Base-by-base conservation (phyloP, 30 jellyfish, hydroid and myxozoan genomes). In the Aurelia coerulea region DNA sequence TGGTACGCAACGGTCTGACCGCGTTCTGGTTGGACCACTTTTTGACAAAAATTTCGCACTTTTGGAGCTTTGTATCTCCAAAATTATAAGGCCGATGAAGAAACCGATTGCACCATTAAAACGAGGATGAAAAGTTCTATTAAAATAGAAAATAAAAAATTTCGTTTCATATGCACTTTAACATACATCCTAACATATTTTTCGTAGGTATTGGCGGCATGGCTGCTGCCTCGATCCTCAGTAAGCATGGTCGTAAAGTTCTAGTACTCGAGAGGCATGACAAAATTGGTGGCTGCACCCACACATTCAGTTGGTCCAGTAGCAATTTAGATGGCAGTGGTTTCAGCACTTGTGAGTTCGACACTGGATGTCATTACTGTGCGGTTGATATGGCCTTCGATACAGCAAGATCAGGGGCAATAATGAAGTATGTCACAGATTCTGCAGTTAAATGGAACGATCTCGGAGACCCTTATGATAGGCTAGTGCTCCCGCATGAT, bases 211-310 rank as follows among this genome's bases (percentile, higher is more conserved):
- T 91, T 87, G 97, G 97, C 64, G 97, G 97, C 5, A 86, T 76
- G 89, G 60, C 93, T 51, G 92, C 87, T 37, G 97, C 96, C 32
- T 91, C 97, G 16, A 74, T 91, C 7, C 83, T 91, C 52, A 84
- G 96, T 65, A 78, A 91, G 53, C 83, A 91, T 58, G 95, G 95
- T 2, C 77, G 78, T 42, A 86, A 76, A 37, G 95, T 87, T 14
- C 82, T 91, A 29, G 97, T 91, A n/a, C 81, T 91, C 34, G 97
- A 91, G 72, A 58, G 92, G 50, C 97, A 91, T 79, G 97, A 91
- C 88, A 91, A 91, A 73, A 78, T 91, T 35, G 97, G 97, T 42
- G 97, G 97, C 19, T 91, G 97, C 76, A 91, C 97, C 4, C 97
- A 91, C 63, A 91, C 97, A 16, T 91, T 91, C 81, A 84, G 92